These are phyloP conservation scores for human (Homo sapiens) DNA, from an alignment of 2,113 vertebrate genomes.

Conservation along the genomic window GRCh38 chr1:236951001-236951500, in stretches of 20 bases:
- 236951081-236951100: no score
- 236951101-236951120: no score
- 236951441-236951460: no score
- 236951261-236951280: not conserved
- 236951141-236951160: not conserved
- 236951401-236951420: not conserved
- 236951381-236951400: not conserved
- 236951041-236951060: not conserved
- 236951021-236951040: not conserved
- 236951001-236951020: not conserved
- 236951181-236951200: rapidly evolving
- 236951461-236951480: no score
- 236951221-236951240: not conserved
- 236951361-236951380: not conserved
- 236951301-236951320: not conserved
- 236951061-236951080: rapidly evolving
- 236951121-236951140: not conserved
- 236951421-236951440: not conserved
- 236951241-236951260: not conserved
- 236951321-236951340: not conserved
- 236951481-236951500: no score
- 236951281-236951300: not conserved
- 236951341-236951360: not conserved
- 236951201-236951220: not conserved
- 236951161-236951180: no score